Evolutionary conservation across 2,113 vertebrate species (phyloP), one percentile per base, ranked within the genome.

Genomic region (Conger conger): DNA sequence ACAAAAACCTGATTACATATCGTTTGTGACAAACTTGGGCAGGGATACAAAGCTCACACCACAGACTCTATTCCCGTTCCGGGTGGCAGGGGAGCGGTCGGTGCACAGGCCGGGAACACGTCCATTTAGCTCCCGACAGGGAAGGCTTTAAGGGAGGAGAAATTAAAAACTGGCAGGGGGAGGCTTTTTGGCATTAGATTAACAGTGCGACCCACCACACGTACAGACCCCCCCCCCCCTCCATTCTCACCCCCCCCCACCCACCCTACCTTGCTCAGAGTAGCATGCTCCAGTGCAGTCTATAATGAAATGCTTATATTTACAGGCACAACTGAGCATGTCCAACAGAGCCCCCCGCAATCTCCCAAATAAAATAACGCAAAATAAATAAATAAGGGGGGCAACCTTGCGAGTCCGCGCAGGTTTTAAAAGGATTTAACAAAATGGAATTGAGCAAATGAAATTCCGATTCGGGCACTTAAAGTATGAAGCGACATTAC

Each of bases 251-350:
- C 91, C 87, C 90, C 89, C 82, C 86, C 76, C 83, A 50, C 92
- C 93, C 90, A 38, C n/a, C 40, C 80, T 36, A 89, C 91, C 94
- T 95, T 93, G 93, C 95, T 96, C 96, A 96, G 91, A 93, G 92
- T 91, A 97, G 92, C 96, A 98, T 97, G 97, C 97, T 97, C 97
- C 97, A 97, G 95, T 96, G 96, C 97, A 96, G 96, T 95, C 95
- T 96, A 96, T 97, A 99, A 99, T 97, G 97, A 98, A 99, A 99
- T 96, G 96, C 96, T 98, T 97, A 97, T 96, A 99, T 98, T 97
- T 98, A 98, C 96, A 97, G 96, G 97, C 96, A 96, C 96, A 97
- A 94, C 95, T 95, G 97, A 98, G 96, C 96, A 81, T 97, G 97
- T 97, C 97, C 97, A 95, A 96, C 96, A 97, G 96, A 96, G 95